Evolutionary conservation across 2,113 vertebrate species (phyloP).

Genomic region (Esox niger): DNA sequence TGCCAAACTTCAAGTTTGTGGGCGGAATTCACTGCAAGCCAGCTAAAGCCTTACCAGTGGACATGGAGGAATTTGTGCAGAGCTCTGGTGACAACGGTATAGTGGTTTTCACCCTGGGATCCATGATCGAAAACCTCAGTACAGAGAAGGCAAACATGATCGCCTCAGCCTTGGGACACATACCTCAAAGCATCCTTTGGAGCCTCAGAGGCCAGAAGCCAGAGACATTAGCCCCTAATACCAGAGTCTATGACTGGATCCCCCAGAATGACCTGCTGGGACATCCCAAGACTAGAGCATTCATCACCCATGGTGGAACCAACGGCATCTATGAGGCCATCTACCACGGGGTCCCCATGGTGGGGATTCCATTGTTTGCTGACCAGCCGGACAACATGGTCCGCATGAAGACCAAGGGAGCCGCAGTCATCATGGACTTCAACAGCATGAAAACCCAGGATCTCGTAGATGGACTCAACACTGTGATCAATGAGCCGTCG

Average conservation of each 20-base stretch:
- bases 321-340: no score
- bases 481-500: constrained; percentile 78
- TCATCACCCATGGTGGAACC: constrained; percentile 85
- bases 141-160: constrained; percentile 74
- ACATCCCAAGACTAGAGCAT: constrained; percentile 84
- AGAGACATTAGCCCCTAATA: no score
- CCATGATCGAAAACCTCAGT: constrained; percentile 75
- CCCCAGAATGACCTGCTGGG: constrained; percentile 45
- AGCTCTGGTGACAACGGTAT: constrained; percentile 59
- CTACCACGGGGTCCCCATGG: no score
- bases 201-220: no score
- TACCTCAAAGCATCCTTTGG: constrained; percentile 79
- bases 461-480: constrained; percentile 72
- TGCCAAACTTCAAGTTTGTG: no score
- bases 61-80: constrained; percentile 78
- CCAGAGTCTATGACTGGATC: no score
- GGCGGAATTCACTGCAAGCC: no score
- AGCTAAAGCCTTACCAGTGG: constrained; percentile 46
- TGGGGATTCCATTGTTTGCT: constrained; percentile 77
- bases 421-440: constrained; percentile 70
- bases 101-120: constrained; percentile 80
- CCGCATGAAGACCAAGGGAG: constrained; percentile 81
- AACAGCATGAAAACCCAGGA: constrained; percentile 71
- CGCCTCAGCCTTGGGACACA: constrained; percentile 71
- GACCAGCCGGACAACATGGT: constrained; percentile 85